Evolutionary conservation across 2,797 vertebrate species (phyloP).

Genomic region (Thunnus albacares): DNA sequence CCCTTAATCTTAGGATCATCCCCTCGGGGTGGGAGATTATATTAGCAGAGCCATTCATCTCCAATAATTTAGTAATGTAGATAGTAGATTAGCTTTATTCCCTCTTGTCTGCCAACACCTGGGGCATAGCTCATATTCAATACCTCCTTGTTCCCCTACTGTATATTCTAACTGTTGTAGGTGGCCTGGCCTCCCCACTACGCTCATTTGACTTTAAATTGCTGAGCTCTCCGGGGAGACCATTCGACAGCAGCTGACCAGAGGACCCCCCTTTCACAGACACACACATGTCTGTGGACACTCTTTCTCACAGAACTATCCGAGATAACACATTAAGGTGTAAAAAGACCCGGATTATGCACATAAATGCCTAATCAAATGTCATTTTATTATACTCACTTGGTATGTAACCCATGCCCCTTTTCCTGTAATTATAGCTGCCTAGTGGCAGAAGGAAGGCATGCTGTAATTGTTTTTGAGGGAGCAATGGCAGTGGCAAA

Average conservation of each 20-base stretch:
- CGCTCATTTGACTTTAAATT: conserved; percentile 79
- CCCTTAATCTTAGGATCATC: conserved; percentile 83
- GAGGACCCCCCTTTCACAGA: conserved; percentile 15
- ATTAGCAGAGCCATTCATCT: conserved; percentile 87
- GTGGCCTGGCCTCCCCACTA: conserved; percentile 69
- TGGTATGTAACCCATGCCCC: conserved; percentile 76
- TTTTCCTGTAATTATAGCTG: conserved; percentile 81
- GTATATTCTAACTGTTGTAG: conserved; percentile 70
- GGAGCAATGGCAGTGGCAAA: conserved; percentile 81
- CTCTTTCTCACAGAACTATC: conserved; percentile 38
- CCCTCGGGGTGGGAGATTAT: conserved; percentile 81
- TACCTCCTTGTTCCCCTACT: conserved; percentile 74
- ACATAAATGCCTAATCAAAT: conserved; percentile 76
- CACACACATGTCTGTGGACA: conserved; percentile 22
- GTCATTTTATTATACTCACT: conserved; percentile 73
- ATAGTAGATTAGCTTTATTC: conserved; percentile 86
- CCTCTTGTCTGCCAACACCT: conserved; percentile 77
- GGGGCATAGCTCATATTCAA: conserved; percentile 77
- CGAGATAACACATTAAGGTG: conserved; percentile 70
- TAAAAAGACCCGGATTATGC: conserved; percentile 67
- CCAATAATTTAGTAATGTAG: conserved; percentile 86
- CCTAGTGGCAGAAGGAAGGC: conserved; percentile 76
- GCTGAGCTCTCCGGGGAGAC: conserved; percentile 58
- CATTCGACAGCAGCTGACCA: conserved; percentile 73
- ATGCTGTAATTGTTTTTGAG: conserved; percentile 81